Evolutionary conservation across 1,140 invertebrate species (phyloP), one percentile per base, ranked within the genome.

Genomic region (Drosophila guanche): DNA sequence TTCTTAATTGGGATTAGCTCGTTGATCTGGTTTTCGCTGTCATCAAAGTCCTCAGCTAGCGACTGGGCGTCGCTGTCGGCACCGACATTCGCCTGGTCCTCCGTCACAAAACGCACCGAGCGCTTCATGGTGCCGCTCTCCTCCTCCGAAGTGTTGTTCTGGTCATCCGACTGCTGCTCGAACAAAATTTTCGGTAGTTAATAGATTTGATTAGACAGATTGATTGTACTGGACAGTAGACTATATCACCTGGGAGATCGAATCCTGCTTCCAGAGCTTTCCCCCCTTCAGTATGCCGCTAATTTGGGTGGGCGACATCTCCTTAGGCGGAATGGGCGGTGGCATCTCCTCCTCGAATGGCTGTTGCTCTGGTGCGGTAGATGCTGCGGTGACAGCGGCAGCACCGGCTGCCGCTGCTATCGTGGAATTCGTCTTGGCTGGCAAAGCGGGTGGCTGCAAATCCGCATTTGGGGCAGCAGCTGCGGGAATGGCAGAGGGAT

Each of bases 201-300:
- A 4, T 37, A 37, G 33, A 12, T 4, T 37, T 8, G 33, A 10
- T 33, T 10, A 8, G 8, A 10, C 5, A 5, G 5, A 5, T 27
- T 27, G 16, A 20, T 20, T 20, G 16, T 20, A 1, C 16, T 20
- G 16, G 16, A 20, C 16, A 20, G 16, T 20, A 1, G 25, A 27
- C 6, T 12, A 60, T 74, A n/a, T 73, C 46, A 89, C 91, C 70
- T 92, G 92, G 20, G 91, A 91, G 51, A 91, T 90, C 14, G 90
- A 91, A 46, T 92, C 91, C 73, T 93, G 92, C 63, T 94, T 94
- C 94, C 94, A 94, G 4, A 94, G 81, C 65, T 94, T 93, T 12
- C 94, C 94, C 20, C 94, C 94, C 78, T 95, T 94, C 0, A 95
- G 89, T 25, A 94, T 95, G 27, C 94, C 93, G 58, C 92, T 93